Evolutionary conservation across 2,888 invertebrate genomes (phyloP).

Genomic region (Cinara cedri): DNA sequence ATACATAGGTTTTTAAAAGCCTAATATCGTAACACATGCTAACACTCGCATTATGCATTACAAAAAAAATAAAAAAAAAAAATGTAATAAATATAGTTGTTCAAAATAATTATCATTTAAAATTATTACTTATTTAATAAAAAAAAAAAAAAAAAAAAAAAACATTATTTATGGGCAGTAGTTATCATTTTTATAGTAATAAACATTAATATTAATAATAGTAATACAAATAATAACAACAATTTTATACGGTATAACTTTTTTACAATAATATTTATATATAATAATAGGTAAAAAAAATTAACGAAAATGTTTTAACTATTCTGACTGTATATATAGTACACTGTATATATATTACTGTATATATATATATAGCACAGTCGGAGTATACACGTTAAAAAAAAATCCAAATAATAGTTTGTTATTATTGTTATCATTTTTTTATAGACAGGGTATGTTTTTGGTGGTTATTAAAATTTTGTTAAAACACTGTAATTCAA

Average conservation of each 20-base stretch:
- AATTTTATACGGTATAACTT: too few species aligned
- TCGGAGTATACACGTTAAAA: slow-evolving; percentile 12
- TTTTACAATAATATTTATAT: neutral
- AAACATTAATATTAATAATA: neutral
- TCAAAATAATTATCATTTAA: slow-evolving; percentile 26
- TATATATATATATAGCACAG: too few species aligned
- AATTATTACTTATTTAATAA: neutral
- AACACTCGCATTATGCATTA: neutral
- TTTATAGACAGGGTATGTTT: slow-evolving; percentile 28
- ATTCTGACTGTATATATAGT: too few species aligned
- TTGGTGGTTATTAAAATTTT: slow-evolving; percentile 12
- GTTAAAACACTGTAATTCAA: slow-evolving; percentile 26
- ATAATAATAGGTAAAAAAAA: neutral
- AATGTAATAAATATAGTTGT: slow-evolving; percentile 15
- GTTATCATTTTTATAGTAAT: slow-evolving; percentile 14
- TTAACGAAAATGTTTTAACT: slow-evolving; percentile 7
- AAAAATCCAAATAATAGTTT: slow-evolving; percentile 6
- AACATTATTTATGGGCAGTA: slow-evolving; percentile 30
- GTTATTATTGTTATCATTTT: neutral
- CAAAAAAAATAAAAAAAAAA: neutral
- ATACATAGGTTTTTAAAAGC: neutral
- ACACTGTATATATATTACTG: too few species aligned
- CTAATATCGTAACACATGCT: neutral
- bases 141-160: neutral
- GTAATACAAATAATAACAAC: neutral